Evolutionary conservation across 1,140 invertebrate genomes (phyloP).

Genomic region (Batillaria attramentaria): DNA sequence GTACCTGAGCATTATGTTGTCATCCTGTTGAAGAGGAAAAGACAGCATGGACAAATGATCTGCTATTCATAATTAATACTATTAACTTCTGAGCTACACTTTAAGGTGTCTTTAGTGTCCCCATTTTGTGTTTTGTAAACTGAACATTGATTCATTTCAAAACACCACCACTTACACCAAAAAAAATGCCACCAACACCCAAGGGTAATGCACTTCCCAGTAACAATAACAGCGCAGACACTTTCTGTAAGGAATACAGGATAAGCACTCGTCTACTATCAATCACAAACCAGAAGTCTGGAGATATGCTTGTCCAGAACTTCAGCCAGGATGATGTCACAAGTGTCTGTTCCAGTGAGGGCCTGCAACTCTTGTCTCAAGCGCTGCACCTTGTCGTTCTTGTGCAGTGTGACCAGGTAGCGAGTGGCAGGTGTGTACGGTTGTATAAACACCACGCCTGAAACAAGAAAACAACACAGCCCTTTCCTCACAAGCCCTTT

Average conservation of each 20-base stretch:
- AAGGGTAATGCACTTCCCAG: not conserved
- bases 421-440: conserved; percentile 72
- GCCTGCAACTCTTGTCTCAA: conserved; percentile 75
- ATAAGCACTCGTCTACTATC: not conserved
- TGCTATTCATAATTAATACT: not conserved
- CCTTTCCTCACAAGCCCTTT: no score
- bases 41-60: not conserved
- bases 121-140: no score
- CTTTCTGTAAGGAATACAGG: not conserved
- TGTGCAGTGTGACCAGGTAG: conserved; percentile 78
- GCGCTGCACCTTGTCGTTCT: conserved; percentile 77
- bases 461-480: conserved; percentile 11
- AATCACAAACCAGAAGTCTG: conserved; percentile 74
- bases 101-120: no score
- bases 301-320: conserved; percentile 80
- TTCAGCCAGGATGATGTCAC: conserved; percentile 77
- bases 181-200: not conserved
- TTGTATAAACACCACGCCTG: conserved; percentile 77
- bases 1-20: conserved; percentile 75
- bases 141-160: no score
- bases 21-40: conserved; percentile 72
- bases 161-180: not conserved
- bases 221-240: not conserved
- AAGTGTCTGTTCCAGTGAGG: conserved; percentile 63
- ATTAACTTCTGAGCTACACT: no score